phyloP scores from a whole-genome alignment of 2,888 invertebrate genomes.

The Lithodes maja region DNA sequence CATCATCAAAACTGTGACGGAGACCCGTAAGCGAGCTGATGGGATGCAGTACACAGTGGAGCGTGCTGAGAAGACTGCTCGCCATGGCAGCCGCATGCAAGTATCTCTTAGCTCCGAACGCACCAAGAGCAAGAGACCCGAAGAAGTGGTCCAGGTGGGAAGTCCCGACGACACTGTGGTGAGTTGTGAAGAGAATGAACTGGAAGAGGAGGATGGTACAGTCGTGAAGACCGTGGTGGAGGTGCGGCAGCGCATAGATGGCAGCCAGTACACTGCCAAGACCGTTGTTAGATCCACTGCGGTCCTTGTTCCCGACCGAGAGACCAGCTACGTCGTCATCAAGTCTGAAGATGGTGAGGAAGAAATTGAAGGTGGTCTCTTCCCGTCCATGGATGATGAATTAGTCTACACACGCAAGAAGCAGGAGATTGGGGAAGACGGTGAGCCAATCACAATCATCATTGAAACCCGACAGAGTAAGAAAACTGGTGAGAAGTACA shows the following conservation, averaged over 20 bases:
- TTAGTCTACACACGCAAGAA: constrained; percentile 65
- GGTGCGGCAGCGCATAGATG: constrained; percentile 50
- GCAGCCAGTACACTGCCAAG: constrained; percentile 66
- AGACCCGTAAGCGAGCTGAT: constrained; percentile 60
- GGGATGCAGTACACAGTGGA: constrained; percentile 69
- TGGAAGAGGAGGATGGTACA: constrained; percentile 65
- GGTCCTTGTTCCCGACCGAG: constrained; percentile 66
- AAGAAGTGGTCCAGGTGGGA: constrained; percentile 49
- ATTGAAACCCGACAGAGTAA: constrained; percentile 68
- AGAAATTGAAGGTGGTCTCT: constrained; percentile 45
- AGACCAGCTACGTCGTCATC: constrained; percentile 69
- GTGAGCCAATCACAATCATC: constrained; percentile 60
- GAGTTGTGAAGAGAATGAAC: constrained; percentile 62
- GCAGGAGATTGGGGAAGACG: constrained; percentile 63
- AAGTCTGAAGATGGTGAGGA: constrained; percentile 60
- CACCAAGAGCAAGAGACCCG: constrained; percentile 33
- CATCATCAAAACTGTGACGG: constrained; percentile 62
- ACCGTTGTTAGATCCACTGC: constrained; percentile 59
- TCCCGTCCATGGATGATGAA: constrained; percentile 69
- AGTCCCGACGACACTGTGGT: constrained; percentile 63
- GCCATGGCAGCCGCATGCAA: constrained; percentile 50
- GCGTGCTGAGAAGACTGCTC: constrained; percentile 60
- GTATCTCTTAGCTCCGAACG: constrained; percentile 28
- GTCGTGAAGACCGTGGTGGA: constrained; percentile 60
- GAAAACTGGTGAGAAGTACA: constrained; percentile 66